Evolutionary conservation across 2,888 invertebrate genomes (phyloP).

Genomic region (Lacanobia oleracea): DNA sequence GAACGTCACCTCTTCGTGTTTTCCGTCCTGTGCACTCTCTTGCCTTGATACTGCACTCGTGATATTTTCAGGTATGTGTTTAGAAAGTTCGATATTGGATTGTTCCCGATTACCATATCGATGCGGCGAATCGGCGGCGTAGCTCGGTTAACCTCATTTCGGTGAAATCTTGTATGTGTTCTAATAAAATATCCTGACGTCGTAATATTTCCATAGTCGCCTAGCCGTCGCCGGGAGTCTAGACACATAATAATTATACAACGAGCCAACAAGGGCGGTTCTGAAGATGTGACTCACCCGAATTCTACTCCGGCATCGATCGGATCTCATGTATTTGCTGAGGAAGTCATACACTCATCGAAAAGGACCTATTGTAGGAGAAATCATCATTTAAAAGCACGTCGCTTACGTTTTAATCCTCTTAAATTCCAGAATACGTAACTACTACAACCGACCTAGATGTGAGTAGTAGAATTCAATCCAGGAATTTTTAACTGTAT

Average conservation of each 20-base stretch:
- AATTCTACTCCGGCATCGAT: constrained; percentile 85
- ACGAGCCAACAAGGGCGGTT: constrained; percentile 85
- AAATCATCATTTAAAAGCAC: constrained; percentile 63
- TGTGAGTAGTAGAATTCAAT: constrained; percentile 30
- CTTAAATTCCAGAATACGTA: background rate
- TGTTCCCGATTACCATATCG: constrained; percentile 49
- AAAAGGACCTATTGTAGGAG: constrained; percentile 77
- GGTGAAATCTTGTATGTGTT: constrained; percentile 50
- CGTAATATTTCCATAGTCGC: constrained; percentile 83
- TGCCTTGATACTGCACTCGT: constrained; percentile 80
- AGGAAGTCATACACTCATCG: constrained; percentile 78
- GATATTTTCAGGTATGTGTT: constrained; percentile 82
- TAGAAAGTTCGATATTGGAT: constrained; percentile 34
- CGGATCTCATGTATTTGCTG: constrained; percentile 80
- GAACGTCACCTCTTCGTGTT: constrained; percentile 84
- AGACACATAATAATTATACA: constrained; percentile 88
- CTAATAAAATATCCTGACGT: constrained; percentile 74
- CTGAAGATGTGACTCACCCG: constrained; percentile 86
- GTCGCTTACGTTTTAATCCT: constrained; percentile 2
- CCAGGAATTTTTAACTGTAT: constrained; percentile 41
- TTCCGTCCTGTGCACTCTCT: constrained; percentile 87
- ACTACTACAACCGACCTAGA: constrained; percentile 12
- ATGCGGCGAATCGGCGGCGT: constrained; percentile 53
- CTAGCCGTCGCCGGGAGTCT: constrained; percentile 86
- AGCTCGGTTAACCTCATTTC: constrained; percentile 67